Evolutionary conservation across 2,797 vertebrate genomes (phyloP), one percentile per base, ranked within the genome.

Genomic region (Pseudochirops corinnae): DNA sequence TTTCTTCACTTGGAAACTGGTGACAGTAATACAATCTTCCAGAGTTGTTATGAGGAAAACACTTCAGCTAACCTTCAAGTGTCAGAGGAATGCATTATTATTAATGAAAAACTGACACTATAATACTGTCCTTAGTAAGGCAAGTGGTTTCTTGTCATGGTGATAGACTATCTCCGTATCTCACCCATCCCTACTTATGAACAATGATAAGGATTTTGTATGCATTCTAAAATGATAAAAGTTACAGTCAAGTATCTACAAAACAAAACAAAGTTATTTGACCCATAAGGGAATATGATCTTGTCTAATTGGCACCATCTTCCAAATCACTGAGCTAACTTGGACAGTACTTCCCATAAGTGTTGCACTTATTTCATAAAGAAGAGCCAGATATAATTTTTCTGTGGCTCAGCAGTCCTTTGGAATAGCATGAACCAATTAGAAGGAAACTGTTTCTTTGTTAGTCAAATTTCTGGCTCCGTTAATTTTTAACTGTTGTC

Each of bases 381-480:
- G 82, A 90, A 94, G 33, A 74, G 74, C 56, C 21, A 53, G 12
- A 96, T 92, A 95, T n/a, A 9, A 56, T 16, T 55, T 1, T 57
- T 46, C 28, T 62, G 60, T 60, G 95, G 56, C 74, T 55, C 74
- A 91, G 90, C 55, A n/a, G 56, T 95, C 91, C 94, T 96, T 92
- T 90, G 93, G 56, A 95, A 57, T 90, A 97, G 57, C 4, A 50
- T 57, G 56, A 9, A 93, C 2, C 90, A 96, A 91, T 82, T 87
- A 95, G 31, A 93, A 55, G 92, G n/a, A 95, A 67, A 33, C 74
- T 92, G 6, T 56, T 95, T 97, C 96, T 90, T 91, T 90, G 60
- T 95, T 90, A 96, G 95, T 93, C 82, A 96, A 90, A 96, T 94
- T 91, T 6, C 39, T 96, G 94, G 92, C 87, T 92, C 97, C 90